These are phyloP conservation scores for Drosophila phalerata DNA, from an alignment of 2,888 invertebrate genomes.

Conservation along the genomic window DNA sequence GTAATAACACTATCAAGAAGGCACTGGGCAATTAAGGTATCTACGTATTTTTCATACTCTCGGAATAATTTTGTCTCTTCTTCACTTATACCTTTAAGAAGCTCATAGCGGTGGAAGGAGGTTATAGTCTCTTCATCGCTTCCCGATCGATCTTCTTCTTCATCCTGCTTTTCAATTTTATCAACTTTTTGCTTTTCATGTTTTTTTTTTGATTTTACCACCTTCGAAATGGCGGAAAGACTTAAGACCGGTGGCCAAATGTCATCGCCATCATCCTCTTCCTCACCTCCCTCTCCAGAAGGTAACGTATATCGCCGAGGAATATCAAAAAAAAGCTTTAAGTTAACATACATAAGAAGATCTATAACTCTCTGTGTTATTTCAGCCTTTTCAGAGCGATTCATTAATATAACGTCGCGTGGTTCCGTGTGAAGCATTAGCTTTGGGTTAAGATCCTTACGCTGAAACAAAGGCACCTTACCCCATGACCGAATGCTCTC, in stretches of 20 bases:
- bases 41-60: constrained; percentile 89
- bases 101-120: constrained; percentile 57
- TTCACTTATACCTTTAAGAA: constrained; percentile 65
- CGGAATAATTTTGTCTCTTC: constrained; percentile 68
- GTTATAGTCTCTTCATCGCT: constrained; percentile 52
- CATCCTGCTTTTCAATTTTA: constrained; percentile 8
- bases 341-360: constrained; percentile 88
- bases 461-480: constrained; percentile 90
- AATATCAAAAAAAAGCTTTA: constrained; percentile 89
- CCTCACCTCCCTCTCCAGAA: constrained; percentile 54
- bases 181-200: constrained; percentile 3
- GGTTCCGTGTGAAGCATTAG: constrained; percentile 86
- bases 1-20: constrained; percentile 86
- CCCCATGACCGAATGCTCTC: constrained; percentile 90
- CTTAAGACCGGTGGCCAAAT: constrained; percentile 46
- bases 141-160: constrained; percentile 51
- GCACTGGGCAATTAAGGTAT: constrained; percentile 87
- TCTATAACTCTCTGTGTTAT: constrained; percentile 87
- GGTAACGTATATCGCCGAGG: constrained; percentile 65
- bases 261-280: constrained; percentile 46
- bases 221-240: constrained; percentile 44
- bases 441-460: constrained; percentile 89
- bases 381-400: constrained; percentile 84
- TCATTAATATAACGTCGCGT: constrained; percentile 60
- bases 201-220: constrained; percentile 41